Evolutionary conservation across 2,888 invertebrate species (phyloP).

Genomic region (Acleris laterana): DNA sequence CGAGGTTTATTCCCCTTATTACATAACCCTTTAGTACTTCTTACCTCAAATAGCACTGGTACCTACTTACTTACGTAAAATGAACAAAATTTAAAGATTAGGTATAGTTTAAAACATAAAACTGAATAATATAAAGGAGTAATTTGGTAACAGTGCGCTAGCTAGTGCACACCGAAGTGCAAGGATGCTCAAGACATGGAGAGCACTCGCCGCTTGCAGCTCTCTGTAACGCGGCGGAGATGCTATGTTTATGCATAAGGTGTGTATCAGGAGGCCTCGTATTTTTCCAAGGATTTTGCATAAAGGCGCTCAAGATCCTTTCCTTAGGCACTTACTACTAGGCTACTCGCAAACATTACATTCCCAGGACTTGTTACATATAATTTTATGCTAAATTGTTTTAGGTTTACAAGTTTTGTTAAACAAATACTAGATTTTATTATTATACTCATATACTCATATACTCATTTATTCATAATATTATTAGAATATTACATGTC

Average conservation of each 20-base stretch:
- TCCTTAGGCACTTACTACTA: slow-evolving; percentile 24
- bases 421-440: too few relatives aligned
- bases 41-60: neutral
- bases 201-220: slow-evolving; percentile 55
- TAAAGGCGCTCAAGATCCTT: slow-evolving; percentile 49
- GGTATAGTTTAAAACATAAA: neutral
- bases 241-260: slow-evolving; percentile 65
- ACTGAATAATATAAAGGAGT: neutral
- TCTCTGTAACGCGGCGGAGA: slow-evolving; percentile 51
- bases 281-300: slow-evolving; percentile 50
- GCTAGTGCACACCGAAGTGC: slow-evolving; percentile 46
- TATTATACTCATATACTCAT: too few relatives aligned
- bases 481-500: too few relatives aligned
- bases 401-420: neutral
- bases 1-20: neutral
- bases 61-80: neutral
- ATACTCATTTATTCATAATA: too few relatives aligned
- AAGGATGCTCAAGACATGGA: slow-evolving; percentile 59
- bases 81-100: neutral
- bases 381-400: too few relatives aligned
- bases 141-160: slow-evolving; percentile 39
- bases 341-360: neutral
- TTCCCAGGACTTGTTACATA: neutral
- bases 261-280: slow-evolving; percentile 49
- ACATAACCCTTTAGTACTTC: neutral